A percentile compares a stretch with the other conserved stretches of the same genome.
Conservation (phyloP, 2,113 vertebrate genomes). For the Arenaria interpres region DNA sequence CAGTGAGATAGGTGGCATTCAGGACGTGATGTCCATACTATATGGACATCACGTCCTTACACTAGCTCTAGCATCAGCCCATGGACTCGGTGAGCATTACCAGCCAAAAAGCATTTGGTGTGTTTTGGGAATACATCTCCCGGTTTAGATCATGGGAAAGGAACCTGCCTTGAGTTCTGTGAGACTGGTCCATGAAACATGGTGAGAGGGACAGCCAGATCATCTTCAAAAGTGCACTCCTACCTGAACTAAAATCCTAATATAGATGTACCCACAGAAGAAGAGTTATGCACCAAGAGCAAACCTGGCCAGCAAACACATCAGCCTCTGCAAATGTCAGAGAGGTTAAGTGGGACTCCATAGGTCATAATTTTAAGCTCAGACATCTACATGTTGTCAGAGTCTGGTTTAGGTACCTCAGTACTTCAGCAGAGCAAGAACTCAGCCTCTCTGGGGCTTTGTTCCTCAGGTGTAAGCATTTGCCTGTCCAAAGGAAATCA, state of each 20-base stretch:
- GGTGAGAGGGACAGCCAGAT: neutral
- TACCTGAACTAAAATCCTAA: neutral
- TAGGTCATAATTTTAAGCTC: neutral
- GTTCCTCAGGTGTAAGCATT: neutral
- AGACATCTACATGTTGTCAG: neutral
- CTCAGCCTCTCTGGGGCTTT: neutral
- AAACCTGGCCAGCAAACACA: neutral
- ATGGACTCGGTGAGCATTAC: neutral
- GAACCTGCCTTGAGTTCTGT: neutral
- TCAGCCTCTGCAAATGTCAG: neutral
- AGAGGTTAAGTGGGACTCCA: neutral
- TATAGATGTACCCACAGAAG: neutral
- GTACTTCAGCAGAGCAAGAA: neutral
- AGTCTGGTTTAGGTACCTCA: neutral
- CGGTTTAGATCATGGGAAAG: neutral
- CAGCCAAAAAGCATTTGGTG: neutral
- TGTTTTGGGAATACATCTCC: neutral
- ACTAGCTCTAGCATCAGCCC: neutral
- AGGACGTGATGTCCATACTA: neutral
- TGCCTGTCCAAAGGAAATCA: neutral
- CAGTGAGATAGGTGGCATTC: neutral
- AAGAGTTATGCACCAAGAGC: neutral
- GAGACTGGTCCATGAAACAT: neutral
- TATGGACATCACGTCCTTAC: accelerated
- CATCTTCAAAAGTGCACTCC: neutral